phyloP scores from a whole-genome alignment of 2,113 vertebrate species.

The Urocynchramus pylzowi region DNA sequence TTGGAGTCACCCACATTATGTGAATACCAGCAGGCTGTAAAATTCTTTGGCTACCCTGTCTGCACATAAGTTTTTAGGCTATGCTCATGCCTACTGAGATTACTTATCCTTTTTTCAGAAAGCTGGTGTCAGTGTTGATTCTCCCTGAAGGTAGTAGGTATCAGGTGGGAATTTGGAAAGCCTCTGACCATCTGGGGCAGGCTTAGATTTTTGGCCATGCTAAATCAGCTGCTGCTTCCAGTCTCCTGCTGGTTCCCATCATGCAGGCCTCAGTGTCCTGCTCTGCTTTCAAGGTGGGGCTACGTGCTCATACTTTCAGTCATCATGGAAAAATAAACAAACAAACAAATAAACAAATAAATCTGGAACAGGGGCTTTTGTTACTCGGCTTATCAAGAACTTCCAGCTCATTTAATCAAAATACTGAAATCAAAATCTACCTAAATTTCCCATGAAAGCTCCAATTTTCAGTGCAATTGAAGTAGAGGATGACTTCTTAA shows the following conservation, averaged over 20 bases:
- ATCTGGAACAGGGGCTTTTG: neutral
- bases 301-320: accelerated
- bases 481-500: neutral
- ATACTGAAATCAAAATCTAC: neutral
- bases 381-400: neutral
- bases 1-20: accelerated
- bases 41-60: neutral
- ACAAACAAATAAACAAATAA: neutral
- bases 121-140: neutral
- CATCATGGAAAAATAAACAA: neutral
- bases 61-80: neutral
- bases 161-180: neutral
- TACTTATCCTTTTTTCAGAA: neutral
- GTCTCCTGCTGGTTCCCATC: neutral
- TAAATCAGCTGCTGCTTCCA: neutral
- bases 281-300: neutral
- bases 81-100: neutral
- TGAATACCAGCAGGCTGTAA: neutral
- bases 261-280: neutral
- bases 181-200: neutral
- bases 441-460: neutral
- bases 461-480: neutral
- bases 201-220: neutral
- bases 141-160: neutral
- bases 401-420: neutral